A percentile compares a stretch with the other conserved stretches of the same genome.
phyloP scores from a whole-genome alignment of 2,797 vertebrate genomes.

The Phataginus tetradactyla region DNA sequence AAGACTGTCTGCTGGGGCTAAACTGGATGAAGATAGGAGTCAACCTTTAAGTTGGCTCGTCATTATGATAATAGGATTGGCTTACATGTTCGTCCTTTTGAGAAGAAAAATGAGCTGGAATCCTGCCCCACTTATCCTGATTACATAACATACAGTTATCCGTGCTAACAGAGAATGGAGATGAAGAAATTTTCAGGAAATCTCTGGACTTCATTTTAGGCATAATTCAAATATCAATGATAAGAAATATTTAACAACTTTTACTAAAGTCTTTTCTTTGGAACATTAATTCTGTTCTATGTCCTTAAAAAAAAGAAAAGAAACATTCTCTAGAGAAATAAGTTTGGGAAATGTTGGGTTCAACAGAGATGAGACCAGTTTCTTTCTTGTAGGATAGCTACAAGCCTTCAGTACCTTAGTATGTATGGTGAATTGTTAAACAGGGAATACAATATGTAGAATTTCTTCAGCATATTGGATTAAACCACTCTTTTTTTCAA shows the following conservation, averaged over 20 bases:
- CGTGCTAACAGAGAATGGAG: constrained; percentile 48
- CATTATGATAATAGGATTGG: constrained; percentile 65
- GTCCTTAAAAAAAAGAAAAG: constrained; percentile 7
- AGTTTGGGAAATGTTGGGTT: constrained; percentile 53
- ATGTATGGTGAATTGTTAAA: constrained; percentile 20
- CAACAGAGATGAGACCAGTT: constrained; percentile 58
- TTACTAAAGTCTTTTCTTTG: constrained; percentile 63
- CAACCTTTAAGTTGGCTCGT: constrained; percentile 63
- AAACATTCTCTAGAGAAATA: constrained; percentile 58
- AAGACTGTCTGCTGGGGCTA: neutral
- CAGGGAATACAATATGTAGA: neutral
- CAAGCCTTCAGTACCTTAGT: constrained; percentile 37
- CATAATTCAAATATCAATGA: constrained; percentile 71
- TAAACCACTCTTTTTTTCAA: neutral
- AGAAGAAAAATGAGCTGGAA: constrained; percentile 64
- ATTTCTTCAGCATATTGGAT: neutral
- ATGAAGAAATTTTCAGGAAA: constrained; percentile 63
- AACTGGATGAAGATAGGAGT: constrained; percentile 54
- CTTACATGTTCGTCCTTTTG: constrained; percentile 70
- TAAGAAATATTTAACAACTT: constrained; percentile 76
- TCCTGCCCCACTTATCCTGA: constrained; percentile 50
- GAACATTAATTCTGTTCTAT: constrained; percentile 70
- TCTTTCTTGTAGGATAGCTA: constrained; percentile 29
- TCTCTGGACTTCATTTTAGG: constrained; percentile 58
- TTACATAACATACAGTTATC: constrained; percentile 61